Evolutionary conservation across 1,140 invertebrate species (phyloP), one percentile per base, ranked within the genome.

Genomic region (Bombus haemorrhoidalis): DNA sequence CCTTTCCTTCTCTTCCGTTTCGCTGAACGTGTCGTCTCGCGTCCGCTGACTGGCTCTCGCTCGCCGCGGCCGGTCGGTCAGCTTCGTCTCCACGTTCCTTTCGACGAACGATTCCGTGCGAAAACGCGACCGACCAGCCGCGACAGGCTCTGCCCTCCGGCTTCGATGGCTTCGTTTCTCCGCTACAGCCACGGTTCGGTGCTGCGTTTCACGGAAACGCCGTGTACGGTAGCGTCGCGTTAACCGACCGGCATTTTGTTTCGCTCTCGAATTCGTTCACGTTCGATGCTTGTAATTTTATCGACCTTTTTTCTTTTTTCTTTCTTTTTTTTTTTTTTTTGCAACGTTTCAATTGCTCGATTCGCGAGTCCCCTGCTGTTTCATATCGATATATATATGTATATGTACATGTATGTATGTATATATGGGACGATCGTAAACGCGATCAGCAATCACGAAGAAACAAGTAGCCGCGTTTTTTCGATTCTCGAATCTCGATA

Each of bases 71-170:
- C 68, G 47, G 32, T 57, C 59, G 62, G 47, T 68, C 75, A 69
- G 84, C 59, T 62, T 79, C 79, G 86, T 37, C 53, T 71, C 75
- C 81, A 71, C 87, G 87, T 86, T 89, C 88, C 85, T 90, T 89
- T 87, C 81, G 71, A 77, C 47, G 59, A 66, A 57, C 47, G 57
- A 78, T 78, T 77, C 75, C 66, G 74, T 69, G 62, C 74, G 71
- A 69, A 75, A 86, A 81, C 86, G 83, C 79, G 69, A 81, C 5
- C 68, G 68, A 69, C 22, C 18, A 74, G n/a, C 71, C 83, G 80
- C 87, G 87, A 87, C 47, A 22, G 47, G 47, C 47, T 53, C 47
- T 53, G 47, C 47, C 18, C 47, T 53, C 47, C 47, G 18, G 47
- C 68, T 13, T 18, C 15, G 72, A 32, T 12, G n/a, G 41, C n/a